phyloP scores from a whole-genome alignment of 2,797 vertebrate genomes.

The Catostomus latipinnis region DNA sequence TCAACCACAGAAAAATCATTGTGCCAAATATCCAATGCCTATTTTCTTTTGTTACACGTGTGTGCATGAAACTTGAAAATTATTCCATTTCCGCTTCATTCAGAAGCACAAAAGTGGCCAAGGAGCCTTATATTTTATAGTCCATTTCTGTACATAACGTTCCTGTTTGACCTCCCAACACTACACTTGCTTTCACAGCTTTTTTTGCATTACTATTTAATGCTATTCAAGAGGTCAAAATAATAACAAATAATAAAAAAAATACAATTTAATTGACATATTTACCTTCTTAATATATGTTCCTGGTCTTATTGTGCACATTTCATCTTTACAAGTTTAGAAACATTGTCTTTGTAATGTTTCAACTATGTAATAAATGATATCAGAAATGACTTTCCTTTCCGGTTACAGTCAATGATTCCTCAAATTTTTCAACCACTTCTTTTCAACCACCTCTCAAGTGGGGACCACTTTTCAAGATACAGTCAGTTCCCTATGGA shows the following conservation, averaged over 20 bases:
- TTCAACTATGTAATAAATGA: not conserved
- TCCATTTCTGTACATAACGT: slow-evolving; percentile 43
- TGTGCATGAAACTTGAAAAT: slow-evolving; percentile 28
- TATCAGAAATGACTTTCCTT: not conserved
- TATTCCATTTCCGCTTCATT: slow-evolving; percentile 47
- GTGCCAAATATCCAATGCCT: slow-evolving; percentile 29
- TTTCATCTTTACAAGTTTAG: not conserved
- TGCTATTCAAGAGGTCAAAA: too few relatives aligned
- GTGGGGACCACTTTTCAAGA: not conserved
- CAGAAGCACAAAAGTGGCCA: slow-evolving; percentile 49
- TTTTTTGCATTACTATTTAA: too few relatives aligned
- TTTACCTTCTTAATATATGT: not conserved
- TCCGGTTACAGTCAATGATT: not conserved
- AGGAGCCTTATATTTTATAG: slow-evolving; percentile 40
- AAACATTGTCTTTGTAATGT: not conserved
- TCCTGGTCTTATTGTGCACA: not conserved
- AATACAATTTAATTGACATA: not conserved
- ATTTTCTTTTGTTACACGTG: slow-evolving; percentile 18
- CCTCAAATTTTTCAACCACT: too few relatives aligned
- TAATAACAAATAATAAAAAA: too few relatives aligned
- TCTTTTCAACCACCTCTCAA: not conserved
- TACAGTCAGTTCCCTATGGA: not conserved
- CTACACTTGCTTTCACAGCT: slow-evolving; percentile 1
- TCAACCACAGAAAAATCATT: slow-evolving; percentile 36
- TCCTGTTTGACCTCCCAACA: slow-evolving; percentile 30